Evolutionary conservation across 2,888 invertebrate genomes (phyloP).

Genomic region (Lobophora halterata): DNA sequence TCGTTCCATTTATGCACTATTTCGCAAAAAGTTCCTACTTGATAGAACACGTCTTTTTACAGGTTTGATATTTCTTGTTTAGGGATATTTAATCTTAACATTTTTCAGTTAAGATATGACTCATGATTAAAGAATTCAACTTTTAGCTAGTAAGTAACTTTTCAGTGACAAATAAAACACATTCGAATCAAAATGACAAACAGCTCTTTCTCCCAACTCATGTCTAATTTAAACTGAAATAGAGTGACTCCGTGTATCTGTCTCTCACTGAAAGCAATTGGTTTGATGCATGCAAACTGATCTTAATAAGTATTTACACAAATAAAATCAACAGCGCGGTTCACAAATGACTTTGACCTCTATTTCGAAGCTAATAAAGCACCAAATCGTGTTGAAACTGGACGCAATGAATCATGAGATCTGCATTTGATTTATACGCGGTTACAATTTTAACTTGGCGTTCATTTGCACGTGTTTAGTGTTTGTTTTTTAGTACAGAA

Average conservation of each 20-base stretch:
- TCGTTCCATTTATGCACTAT: too few relatives aligned
- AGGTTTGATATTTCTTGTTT: too few relatives aligned
- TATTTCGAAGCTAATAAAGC: constrained; percentile 16
- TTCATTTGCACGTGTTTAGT: constrained; percentile 50
- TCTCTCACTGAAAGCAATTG: constrained; percentile 34
- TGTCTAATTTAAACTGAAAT: constrained; percentile 21
- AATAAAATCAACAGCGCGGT: constrained; percentile 7
- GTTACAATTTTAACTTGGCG: constrained; percentile 52
- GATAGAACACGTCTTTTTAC: too few relatives aligned
- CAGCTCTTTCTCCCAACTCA: constrained; percentile 5
- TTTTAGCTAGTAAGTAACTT: too few relatives aligned
- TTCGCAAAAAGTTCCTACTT: too few relatives aligned
- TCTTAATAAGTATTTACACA: constrained; percentile 39
- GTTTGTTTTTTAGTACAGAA: constrained; percentile 32
- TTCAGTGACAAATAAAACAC: neutral
- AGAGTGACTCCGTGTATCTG: constrained; percentile 16
- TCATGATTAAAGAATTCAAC: constrained; percentile 2
- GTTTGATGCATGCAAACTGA: constrained; percentile 40
- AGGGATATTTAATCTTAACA: too few relatives aligned
- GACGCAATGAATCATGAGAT: constrained; percentile 47
- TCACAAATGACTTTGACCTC: constrained; percentile 21
- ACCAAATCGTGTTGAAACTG: neutral
- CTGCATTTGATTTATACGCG: constrained; percentile 58
- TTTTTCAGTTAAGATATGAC: neutral
- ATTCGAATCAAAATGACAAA: constrained; percentile 8